A percentile compares a stretch with the other conserved stretches of the same genome.
These are phyloP conservation scores for Cyclopterus lumpus DNA, from an alignment of 2,797 vertebrate genomes.

Conservation along the genomic window DNA sequence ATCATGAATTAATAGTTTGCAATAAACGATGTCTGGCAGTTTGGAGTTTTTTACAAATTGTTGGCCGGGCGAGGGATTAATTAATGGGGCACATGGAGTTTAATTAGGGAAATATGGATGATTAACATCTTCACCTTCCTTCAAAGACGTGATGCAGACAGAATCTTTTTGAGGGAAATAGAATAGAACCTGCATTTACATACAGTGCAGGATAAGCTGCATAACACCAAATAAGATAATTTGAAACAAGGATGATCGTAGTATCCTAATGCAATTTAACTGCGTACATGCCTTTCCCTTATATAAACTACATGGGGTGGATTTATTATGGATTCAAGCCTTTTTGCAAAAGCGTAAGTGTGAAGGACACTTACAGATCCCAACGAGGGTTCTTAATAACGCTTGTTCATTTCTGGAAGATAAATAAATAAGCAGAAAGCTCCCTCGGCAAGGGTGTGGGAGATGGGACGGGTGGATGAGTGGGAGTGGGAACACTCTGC, in stretches of 20 bases:
- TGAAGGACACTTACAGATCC: constrained; percentile 58
- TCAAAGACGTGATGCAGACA: constrained; percentile 71
- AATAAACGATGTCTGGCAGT: constrained; percentile 77
- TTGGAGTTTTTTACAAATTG: constrained; percentile 79
- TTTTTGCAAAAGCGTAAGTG: constrained; percentile 49
- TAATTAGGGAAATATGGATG: constrained; percentile 85
- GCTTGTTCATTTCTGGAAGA: constrained; percentile 49
- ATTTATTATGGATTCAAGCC: constrained; percentile 10
- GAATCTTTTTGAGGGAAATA: constrained; percentile 62
- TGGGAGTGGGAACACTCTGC: constrained; percentile 49
- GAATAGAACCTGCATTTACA: constrained; percentile 15
- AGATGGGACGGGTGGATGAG: constrained; percentile 27
- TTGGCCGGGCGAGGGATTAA: constrained; percentile 77
- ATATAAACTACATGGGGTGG: background rate
- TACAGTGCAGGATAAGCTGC: constrained; percentile 5
- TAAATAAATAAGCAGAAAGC: constrained; percentile 63
- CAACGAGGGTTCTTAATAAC: constrained; percentile 63
- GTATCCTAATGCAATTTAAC: background rate
- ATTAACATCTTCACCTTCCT: constrained; percentile 85
- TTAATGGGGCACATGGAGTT: constrained; percentile 81
- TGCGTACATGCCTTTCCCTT: background rate
- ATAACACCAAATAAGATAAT: background rate
- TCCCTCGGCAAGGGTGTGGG: constrained; percentile 41
- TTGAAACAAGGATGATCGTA: background rate
- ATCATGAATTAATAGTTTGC: constrained; percentile 86